Conservation (phyloP, 2,888 invertebrate genomes). For the Patella pellucida region DNA sequence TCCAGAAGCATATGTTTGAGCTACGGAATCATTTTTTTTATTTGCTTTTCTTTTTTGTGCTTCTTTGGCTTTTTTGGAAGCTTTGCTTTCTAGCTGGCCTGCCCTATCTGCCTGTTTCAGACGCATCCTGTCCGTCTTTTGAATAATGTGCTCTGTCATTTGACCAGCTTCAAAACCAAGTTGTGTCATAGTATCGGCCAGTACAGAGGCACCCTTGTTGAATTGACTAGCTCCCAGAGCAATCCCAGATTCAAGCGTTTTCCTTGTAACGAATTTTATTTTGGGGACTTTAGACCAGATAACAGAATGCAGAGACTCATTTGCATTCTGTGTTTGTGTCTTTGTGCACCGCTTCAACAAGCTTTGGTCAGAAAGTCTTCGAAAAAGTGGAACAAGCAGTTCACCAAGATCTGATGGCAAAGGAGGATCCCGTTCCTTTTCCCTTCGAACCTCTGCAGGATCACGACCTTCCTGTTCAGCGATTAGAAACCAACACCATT, state of each 20-base stretch:
- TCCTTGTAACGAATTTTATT: conserved; percentile 9
- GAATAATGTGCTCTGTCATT: background rate
- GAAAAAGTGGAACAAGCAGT: background rate
- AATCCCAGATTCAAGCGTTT: conserved; percentile 1
- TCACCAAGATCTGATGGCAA: background rate
- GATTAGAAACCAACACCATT: background rate
- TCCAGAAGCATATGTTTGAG: background rate
- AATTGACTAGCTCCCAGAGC: background rate
- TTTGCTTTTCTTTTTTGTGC: background rate
- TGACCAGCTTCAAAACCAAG: background rate
- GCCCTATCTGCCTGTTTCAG: background rate
- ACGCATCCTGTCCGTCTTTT: no score
- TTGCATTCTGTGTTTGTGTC: conserved; percentile 18
- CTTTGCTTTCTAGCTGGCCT: background rate
- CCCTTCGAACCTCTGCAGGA: background rate
- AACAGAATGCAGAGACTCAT: conserved; percentile 15
- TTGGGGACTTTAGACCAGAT: conserved; percentile 17
- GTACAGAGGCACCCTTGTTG: background rate
- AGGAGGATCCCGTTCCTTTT: background rate
- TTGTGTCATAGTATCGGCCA: background rate
- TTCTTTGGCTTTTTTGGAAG: background rate
- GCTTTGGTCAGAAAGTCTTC: background rate
- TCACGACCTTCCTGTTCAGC: background rate
- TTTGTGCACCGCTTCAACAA: conserved; percentile 12
- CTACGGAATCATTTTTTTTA: background rate